Evolutionary conservation across 2,888 invertebrate species (phyloP).

Genomic region (Tetanocera ferruginea): DNA sequence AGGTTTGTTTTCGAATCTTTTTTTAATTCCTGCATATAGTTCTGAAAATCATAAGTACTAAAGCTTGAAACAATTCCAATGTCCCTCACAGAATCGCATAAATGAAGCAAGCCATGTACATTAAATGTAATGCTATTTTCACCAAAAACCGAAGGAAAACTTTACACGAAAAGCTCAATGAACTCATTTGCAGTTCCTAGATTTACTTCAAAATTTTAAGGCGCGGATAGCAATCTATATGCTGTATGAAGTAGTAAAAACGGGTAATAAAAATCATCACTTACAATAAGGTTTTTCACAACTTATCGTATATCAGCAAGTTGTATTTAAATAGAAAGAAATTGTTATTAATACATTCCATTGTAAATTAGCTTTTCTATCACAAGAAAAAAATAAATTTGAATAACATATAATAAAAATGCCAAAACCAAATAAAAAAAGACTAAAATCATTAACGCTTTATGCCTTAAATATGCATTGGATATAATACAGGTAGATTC

Average conservation of each 20-base stretch:
- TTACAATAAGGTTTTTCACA: constrained; percentile 33
- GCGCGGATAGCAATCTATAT: constrained; percentile 37
- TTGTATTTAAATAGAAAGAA: no score
- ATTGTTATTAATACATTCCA: no score
- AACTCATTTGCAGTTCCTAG: constrained; percentile 28
- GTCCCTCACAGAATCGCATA: constrained; percentile 14
- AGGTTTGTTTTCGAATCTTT: constrained; percentile 37
- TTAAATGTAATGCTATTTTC: constrained; percentile 35
- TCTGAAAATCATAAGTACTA: constrained; percentile 37
- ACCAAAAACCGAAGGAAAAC: constrained; percentile 44
- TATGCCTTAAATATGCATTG: not conserved
- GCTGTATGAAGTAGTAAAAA: constrained; percentile 39
- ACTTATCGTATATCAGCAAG: no score
- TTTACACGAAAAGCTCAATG: constrained; percentile 33
- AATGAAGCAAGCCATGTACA: constrained; percentile 32
- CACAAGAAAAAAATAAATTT: no score
- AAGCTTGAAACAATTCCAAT: constrained; percentile 28
- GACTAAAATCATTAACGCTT: not conserved
- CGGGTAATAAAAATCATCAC: constrained; percentile 36
- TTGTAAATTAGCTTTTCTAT: no score
- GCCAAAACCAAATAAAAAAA: not conserved
- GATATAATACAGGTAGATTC: not conserved
- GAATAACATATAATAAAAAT: no score
- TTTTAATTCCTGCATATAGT: constrained; percentile 9
- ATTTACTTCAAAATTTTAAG: constrained; percentile 32